Conservation (phyloP, 1,140 invertebrate species). For the Scylla paramamosain region DNA sequence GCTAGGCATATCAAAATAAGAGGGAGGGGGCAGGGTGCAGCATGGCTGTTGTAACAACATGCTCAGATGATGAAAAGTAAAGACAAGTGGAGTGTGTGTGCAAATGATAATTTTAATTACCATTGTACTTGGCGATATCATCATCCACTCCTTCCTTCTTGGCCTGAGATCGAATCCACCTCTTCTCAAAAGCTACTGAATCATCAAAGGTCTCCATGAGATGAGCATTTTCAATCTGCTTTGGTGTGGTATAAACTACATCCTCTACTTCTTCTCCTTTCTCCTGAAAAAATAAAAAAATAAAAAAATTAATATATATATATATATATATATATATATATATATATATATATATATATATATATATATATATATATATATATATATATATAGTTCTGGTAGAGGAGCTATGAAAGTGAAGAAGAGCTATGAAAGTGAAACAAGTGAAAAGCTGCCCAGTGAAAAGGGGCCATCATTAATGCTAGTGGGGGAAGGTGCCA, state of each 20-base stretch:
- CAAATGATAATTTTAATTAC: slow-evolving; percentile 80
- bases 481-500: too few relatives aligned
- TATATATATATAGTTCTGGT: background rate
- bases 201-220: slow-evolving; percentile 95
- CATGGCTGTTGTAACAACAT: too few relatives aligned
- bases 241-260: slow-evolving; percentile 80
- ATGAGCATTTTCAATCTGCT: slow-evolving; percentile 84
- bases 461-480: background rate
- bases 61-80: too few relatives aligned
- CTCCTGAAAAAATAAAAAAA: slow-evolving; percentile 46
- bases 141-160: slow-evolving; percentile 96
- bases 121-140: slow-evolving; percentile 97
- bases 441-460: background rate
- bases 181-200: slow-evolving; percentile 86
- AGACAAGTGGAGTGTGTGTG: too few relatives aligned
- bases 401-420: background rate
- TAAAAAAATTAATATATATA: background rate
- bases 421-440: background rate
- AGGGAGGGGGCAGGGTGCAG: too few relatives aligned
- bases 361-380: background rate
- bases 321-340: background rate
- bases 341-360: background rate
- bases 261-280: slow-evolving; percentile 76
- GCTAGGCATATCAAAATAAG: too few relatives aligned
- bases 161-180: slow-evolving; percentile 94